These are phyloP conservation scores for Odontesthes bonariensis DNA, from an alignment of 2,113 vertebrate genomes.

Conservation along the genomic window DNA sequence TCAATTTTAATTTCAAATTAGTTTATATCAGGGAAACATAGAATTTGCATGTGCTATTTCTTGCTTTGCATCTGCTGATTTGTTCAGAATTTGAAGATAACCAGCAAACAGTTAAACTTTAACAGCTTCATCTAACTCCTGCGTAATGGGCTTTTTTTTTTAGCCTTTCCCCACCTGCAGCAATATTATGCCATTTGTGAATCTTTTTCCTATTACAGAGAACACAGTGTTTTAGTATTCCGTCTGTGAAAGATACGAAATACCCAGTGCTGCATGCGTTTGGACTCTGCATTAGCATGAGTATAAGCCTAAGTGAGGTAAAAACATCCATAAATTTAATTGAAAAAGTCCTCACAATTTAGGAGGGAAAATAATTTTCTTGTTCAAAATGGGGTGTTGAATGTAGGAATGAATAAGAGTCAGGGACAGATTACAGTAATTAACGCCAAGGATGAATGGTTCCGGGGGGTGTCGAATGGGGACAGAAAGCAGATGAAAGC, in stretches of 20 bases:
- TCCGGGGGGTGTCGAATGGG: constrained; percentile 26
- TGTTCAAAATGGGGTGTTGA: constrained; percentile 13
- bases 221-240: constrained; percentile 48
- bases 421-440: constrained; percentile 37
- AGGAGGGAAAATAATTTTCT: constrained; percentile 13
- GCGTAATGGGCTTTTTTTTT: constrained; percentile 20
- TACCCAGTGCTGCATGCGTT: constrained; percentile 28
- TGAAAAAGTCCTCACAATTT: neutral
- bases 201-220: constrained; percentile 42
- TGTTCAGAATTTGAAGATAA: constrained; percentile 16
- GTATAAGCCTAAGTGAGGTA: constrained; percentile 24
- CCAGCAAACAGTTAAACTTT: neutral
- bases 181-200: constrained; percentile 19
- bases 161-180: constrained; percentile 7
- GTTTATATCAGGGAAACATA: neutral
- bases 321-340: constrained; percentile 29
- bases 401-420: constrained; percentile 15
- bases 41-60: neutral
- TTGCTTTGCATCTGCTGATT: neutral
- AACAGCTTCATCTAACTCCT: neutral
- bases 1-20: no score
- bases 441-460: constrained; percentile 17
- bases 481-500: constrained; percentile 52
- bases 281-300: constrained; percentile 17
- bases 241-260: constrained; percentile 35